Evolutionary conservation across 2,113 vertebrate genomes (phyloP).

Genomic region (Cettia cetti): DNA sequence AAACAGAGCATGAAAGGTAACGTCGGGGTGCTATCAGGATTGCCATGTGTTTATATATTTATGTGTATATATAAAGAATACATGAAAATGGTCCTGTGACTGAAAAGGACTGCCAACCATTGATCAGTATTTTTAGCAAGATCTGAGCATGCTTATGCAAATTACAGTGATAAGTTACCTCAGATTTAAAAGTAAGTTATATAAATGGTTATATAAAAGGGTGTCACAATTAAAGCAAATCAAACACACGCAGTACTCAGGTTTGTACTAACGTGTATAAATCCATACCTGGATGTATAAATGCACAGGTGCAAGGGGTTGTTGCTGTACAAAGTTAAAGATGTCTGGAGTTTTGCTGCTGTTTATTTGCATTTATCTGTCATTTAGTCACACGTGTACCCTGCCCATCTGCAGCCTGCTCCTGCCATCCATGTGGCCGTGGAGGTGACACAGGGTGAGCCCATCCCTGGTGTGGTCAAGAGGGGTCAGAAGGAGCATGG

Average conservation of each 20-base stretch:
- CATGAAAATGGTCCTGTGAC: not conserved
- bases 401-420: not conserved
- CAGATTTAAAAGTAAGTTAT: not conserved
- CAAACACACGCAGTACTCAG: not conserved
- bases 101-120: not conserved
- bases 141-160: not conserved
- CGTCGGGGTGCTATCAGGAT: not conserved
- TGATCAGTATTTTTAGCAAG: not conserved
- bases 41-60: not conserved
- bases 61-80: not conserved
- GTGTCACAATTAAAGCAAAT: not conserved
- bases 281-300: not conserved
- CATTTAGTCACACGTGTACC: rapidly evolving
- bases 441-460: not conserved
- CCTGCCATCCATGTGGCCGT: rapidly evolving
- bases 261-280: not conserved
- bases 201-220: not conserved
- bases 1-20: not conserved
- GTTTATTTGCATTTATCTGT: not conserved
- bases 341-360: not conserved
- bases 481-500: not conserved
- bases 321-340: not conserved
- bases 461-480: rapidly evolving
- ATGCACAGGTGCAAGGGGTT: not conserved
- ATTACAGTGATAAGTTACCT: not conserved